Evolutionary conservation across 2,113 vertebrate species (phyloP).

Genomic region (Hystrix cristata): DNA sequence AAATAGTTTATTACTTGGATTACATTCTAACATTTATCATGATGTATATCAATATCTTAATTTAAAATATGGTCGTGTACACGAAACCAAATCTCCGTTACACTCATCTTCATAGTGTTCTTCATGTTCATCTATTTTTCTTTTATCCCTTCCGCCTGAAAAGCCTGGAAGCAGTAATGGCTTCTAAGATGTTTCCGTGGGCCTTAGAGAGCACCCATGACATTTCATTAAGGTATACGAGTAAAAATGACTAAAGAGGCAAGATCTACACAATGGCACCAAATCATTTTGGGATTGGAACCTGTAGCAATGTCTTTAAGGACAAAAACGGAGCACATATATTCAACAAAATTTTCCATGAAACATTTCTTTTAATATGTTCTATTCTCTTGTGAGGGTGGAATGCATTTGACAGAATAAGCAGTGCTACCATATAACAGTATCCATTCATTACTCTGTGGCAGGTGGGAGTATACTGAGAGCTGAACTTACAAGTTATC

Average conservation of each 20-base stretch:
- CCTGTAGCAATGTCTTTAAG: neutral
- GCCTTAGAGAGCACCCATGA: neutral
- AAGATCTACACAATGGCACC: slow-evolving; percentile 1
- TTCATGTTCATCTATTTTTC: neutral
- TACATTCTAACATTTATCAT: neutral
- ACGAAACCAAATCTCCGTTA: neutral
- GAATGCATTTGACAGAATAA: slow-evolving; percentile 34
- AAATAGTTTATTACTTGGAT: slow-evolving; percentile 21
- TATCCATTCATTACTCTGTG: neutral
- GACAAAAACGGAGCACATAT: neutral
- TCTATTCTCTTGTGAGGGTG: neutral
- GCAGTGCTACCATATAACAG: neutral
- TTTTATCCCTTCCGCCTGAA: neutral
- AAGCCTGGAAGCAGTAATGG: neutral
- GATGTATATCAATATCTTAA: neutral
- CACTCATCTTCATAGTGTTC: neutral
- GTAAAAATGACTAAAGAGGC: slow-evolving; percentile 62
- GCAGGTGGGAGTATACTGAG: neutral
- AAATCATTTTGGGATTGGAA: slow-evolving; percentile 16
- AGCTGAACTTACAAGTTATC: neutral
- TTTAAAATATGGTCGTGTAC: neutral
- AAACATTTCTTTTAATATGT: slow-evolving; percentile 31
- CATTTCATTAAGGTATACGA: slow-evolving; percentile 57
- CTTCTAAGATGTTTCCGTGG: neutral
- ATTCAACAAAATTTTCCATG: slow-evolving; percentile 31